Conservation (phyloP, 2,113 vertebrate species). For the Anthoscopus minutus region DNA sequence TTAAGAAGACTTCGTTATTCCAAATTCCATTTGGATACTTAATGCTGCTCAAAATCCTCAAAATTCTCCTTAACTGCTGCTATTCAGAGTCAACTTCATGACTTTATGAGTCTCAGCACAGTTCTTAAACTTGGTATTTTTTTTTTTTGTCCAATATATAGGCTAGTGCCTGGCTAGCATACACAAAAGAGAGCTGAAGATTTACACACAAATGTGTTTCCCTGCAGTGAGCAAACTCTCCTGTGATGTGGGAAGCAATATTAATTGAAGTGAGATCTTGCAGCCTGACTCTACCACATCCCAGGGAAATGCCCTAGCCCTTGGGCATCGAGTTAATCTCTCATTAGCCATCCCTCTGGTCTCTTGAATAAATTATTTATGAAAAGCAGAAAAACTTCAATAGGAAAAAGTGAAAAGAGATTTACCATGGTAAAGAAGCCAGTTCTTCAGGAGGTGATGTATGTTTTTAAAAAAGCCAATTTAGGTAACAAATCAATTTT, state of each 20-base stretch:
- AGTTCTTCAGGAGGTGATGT: conserved; percentile 2
- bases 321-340: conserved; percentile 54
- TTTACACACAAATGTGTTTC: conserved; percentile 29
- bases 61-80: not conserved
- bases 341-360: conserved; percentile 57
- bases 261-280: conserved; percentile 59
- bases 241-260: conserved; percentile 58
- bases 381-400: conserved; percentile 58
- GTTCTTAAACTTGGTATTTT: not conserved
- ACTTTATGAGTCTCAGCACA: not conserved
- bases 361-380: conserved; percentile 61
- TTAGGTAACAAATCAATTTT: conserved; percentile 15
- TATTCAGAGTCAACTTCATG: not conserved
- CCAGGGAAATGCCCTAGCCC: conserved; percentile 58
- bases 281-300: conserved; percentile 59
- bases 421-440: conserved; percentile 8
- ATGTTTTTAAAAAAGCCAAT: not conserved
- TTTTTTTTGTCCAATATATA: not conserved
- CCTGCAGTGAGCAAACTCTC: conserved; percentile 11
- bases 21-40: not conserved
- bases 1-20: not conserved
- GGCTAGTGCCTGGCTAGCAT: not conserved
- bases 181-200: conserved; percentile 7
- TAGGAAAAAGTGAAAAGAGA: conserved; percentile 53
- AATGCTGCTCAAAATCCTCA: not conserved